Evolutionary conservation across 2,113 vertebrate species (phyloP).

Genomic region (Chrysochloris asiatica): DNA sequence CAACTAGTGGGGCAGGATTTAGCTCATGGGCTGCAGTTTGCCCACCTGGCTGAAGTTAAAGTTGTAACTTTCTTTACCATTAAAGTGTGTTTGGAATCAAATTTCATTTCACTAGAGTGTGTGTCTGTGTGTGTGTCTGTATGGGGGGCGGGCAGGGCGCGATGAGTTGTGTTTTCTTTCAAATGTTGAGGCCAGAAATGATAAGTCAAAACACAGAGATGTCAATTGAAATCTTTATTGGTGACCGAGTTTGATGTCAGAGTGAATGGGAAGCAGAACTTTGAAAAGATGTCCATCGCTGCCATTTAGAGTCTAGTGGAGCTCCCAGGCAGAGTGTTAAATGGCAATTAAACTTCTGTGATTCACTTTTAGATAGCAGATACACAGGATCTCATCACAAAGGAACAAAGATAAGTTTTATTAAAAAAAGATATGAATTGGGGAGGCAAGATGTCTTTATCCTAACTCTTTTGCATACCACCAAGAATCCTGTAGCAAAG

Average conservation of each 20-base stretch:
- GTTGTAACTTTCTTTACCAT: neutral
- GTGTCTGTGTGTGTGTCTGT: neutral
- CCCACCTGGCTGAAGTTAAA: neutral
- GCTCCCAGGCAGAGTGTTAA: neutral
- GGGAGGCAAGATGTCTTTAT: neutral
- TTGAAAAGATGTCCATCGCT: neutral
- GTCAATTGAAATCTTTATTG: neutral
- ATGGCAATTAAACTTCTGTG: neutral
- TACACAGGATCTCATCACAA: neutral
- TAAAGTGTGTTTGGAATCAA: neutral
- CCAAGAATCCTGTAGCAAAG: neutral
- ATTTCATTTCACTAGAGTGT: neutral
- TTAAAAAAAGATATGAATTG: neutral
- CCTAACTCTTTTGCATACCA: neutral
- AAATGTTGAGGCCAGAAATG: constrained; percentile 2
- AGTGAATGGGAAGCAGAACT: neutral
- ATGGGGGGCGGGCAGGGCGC: neutral
- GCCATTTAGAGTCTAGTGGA: neutral
- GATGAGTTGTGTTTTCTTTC: neutral
- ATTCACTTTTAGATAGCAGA: neutral
- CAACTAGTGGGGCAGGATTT: neutral
- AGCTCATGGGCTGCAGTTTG: neutral
- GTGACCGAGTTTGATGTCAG: neutral
- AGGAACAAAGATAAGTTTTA: neutral
- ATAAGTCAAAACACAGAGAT: constrained; percentile 25